Conservation (phyloP, 2,888 invertebrate species). For the Epistrophe eligans region DNA sequence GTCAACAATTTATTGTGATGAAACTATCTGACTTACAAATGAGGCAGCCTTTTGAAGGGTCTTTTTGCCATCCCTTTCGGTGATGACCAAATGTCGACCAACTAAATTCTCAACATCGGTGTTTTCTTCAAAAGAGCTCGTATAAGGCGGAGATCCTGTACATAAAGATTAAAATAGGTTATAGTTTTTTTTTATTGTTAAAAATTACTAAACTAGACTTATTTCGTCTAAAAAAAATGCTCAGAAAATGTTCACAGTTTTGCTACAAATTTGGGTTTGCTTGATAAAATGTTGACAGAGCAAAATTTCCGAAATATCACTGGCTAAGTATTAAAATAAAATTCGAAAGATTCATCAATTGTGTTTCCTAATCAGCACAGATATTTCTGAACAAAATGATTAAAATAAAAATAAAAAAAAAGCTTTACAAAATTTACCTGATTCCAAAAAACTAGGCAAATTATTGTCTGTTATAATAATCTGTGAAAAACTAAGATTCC, state of each 20-base stretch:
- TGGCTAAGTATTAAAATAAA: too few relatives aligned
- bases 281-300: too few relatives aligned
- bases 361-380: background rate
- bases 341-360: too few relatives aligned
- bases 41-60: slow-evolving; percentile 83
- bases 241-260: too few relatives aligned
- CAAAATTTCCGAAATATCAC: too few relatives aligned
- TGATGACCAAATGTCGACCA: slow-evolving; percentile 82
- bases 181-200: too few relatives aligned
- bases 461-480: slow-evolving; percentile 83
- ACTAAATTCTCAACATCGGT: slow-evolving; percentile 83
- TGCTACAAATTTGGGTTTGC: too few relatives aligned
- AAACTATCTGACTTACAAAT: slow-evolving; percentile 79
- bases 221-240: too few relatives aligned
- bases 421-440: slow-evolving; percentile 77
- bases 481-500: slow-evolving; percentile 85
- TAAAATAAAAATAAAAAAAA: background rate
- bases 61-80: slow-evolving; percentile 82
- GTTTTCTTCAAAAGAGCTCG: slow-evolving; percentile 82
- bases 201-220: too few relatives aligned
- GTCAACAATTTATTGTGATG: background rate
- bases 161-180: background rate
- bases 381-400: background rate
- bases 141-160: slow-evolving; percentile 80
- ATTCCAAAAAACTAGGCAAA: slow-evolving; percentile 81